These are phyloP conservation scores for Olivierus martensii DNA, from an alignment of 1,140 invertebrate genomes.

Conservation along the genomic window DNA sequence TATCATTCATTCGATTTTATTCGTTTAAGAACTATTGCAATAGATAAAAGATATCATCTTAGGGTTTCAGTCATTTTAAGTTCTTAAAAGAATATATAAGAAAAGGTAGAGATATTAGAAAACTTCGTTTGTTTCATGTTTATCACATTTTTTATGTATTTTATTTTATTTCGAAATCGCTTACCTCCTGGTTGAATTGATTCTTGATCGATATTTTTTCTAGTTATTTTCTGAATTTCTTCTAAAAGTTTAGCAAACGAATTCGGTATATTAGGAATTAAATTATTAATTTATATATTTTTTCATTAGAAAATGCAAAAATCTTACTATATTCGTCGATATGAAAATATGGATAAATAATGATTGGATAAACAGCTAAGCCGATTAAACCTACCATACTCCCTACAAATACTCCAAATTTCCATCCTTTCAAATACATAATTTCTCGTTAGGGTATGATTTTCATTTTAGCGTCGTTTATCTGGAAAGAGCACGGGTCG, in stretches of 20 bases:
- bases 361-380: conserved; percentile 42
- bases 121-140: too few species aligned
- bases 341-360: conserved; percentile 49
- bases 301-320: conserved; percentile 3
- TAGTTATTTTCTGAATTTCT: conserved; percentile 37
- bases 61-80: too few species aligned
- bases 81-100: too few species aligned
- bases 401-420: conserved; percentile 40
- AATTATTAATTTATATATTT: not conserved
- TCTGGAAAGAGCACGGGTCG: too few species aligned
- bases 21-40: too few species aligned
- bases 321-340: conserved; percentile 43
- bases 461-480: too few species aligned
- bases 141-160: too few species aligned
- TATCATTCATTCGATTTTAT: too few species aligned
- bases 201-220: conserved; percentile 44
- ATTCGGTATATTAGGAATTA: conserved; percentile 12
- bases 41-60: too few species aligned
- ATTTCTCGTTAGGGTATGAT: too few species aligned
- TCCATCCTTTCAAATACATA: conserved; percentile 38
- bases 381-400: conserved; percentile 41
- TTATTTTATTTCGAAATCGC: too few species aligned
- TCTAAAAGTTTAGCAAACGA: conserved; percentile 34
- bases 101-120: too few species aligned
- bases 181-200: conserved; percentile 53